phyloP scores from a whole-genome alignment of 2,888 invertebrate species.

The Pinctada fucata region DNA sequence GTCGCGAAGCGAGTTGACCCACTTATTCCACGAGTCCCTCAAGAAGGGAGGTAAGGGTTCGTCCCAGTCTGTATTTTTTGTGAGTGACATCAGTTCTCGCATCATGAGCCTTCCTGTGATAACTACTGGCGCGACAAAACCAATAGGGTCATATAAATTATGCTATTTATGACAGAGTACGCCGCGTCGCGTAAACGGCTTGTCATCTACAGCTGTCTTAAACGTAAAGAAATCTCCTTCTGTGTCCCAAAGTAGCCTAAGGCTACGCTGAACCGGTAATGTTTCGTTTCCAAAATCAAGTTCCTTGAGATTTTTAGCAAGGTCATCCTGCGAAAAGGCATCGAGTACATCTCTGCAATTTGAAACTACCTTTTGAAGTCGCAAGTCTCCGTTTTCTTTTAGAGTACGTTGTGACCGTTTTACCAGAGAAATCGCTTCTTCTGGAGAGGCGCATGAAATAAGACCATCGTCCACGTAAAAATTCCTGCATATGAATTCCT shows the following conservation, averaged over 20 bases:
- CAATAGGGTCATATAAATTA: constrained; percentile 48
- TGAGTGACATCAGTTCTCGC: constrained; percentile 19
- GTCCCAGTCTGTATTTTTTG: background rate
- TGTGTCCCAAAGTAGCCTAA: constrained; percentile 41
- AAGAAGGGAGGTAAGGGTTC: background rate
- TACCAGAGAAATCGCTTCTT: constrained; percentile 32
- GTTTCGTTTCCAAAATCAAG: constrained; percentile 42
- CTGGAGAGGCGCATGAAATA: constrained; percentile 27
- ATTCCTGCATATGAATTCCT: constrained; percentile 32
- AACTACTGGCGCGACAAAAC: constrained; percentile 44
- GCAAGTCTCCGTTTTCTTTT: constrained; percentile 34
- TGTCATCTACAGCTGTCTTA: constrained; percentile 15
- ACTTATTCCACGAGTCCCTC: background rate
- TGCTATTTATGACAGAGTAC: constrained; percentile 47
- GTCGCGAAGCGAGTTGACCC: background rate
- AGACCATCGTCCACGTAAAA: constrained; percentile 56
- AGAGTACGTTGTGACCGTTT: too few relatives aligned
- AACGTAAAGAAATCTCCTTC: constrained; percentile 41
- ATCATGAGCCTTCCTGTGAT: constrained; percentile 45
- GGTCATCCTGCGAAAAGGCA: constrained; percentile 45
- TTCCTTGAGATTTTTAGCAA: constrained; percentile 39
- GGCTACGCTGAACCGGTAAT: constrained; percentile 30
- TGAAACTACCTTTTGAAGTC: constrained; percentile 52
- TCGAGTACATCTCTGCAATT: constrained; percentile 43
- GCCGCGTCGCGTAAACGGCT: constrained; percentile 45